A percentile compares a stretch with the other conserved stretches of the same genome.
Evolutionary conservation across 1,140 invertebrate species (phyloP).

Genomic region (Hycleus phaleratus): DNA sequence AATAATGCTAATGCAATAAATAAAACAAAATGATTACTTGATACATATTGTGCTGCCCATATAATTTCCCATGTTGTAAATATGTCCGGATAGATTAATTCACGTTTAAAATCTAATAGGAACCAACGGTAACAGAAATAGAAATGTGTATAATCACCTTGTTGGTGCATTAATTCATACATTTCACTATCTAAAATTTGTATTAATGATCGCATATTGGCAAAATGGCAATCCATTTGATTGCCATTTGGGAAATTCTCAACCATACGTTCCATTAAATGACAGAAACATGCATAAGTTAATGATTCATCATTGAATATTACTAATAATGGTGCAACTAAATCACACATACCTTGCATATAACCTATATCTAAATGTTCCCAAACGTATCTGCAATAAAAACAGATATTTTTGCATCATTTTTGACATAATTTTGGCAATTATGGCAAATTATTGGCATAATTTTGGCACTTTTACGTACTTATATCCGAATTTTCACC

Average conservation of each 20-base stretch:
- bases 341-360: conserved; percentile 92
- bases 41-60: conserved; percentile 84
- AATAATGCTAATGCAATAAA: conserved; percentile 88
- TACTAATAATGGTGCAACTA: conserved; percentile 86
- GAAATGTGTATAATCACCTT: conserved; percentile 94
- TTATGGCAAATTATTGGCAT: too few species aligned
- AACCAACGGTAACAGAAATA: conserved; percentile 97
- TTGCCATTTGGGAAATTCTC: conserved; percentile 89
- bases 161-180: conserved; percentile 89
- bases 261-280: conserved; percentile 82
- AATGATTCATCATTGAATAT: conserved; percentile 86
- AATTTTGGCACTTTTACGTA: too few species aligned
- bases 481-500: too few species aligned
- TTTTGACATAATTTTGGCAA: too few species aligned
- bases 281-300: conserved; percentile 87
- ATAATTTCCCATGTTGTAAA: conserved; percentile 93
- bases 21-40: conserved; percentile 82
- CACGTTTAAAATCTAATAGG: conserved; percentile 64
- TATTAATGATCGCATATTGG: conserved; percentile 82
- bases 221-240: conserved; percentile 91
- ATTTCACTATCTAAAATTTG: conserved; percentile 89
- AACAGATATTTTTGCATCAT: neutral
- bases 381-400: conserved; percentile 78
- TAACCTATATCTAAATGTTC: conserved; percentile 86
- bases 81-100: conserved; percentile 85